phyloP scores from a whole-genome alignment of 1,140 invertebrate genomes.

The Helicoverpa armigera region DNA sequence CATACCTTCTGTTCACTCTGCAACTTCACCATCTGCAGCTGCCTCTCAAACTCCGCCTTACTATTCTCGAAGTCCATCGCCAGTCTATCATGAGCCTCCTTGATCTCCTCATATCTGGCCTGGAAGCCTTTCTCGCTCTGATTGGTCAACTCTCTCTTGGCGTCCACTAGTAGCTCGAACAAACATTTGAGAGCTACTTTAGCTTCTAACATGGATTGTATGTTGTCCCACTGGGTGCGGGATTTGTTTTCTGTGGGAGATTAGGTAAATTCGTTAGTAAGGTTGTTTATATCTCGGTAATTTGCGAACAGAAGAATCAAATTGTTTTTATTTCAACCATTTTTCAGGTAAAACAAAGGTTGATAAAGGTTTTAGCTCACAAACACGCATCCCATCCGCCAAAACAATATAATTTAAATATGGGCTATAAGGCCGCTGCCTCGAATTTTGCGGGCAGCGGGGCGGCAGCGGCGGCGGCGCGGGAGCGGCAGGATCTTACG shows the following conservation, averaged over 20 bases:
- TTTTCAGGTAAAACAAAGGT: too few species aligned
- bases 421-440: too few species aligned
- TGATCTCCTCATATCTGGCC: conserved; percentile 85
- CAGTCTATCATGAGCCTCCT: conserved; percentile 82
- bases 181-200: conserved; percentile 88
- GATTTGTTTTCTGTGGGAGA: conserved; percentile 87
- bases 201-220: conserved; percentile 90
- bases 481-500: too few species aligned
- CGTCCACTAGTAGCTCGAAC: conserved; percentile 87
- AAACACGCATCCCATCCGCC: too few species aligned
- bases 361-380: too few species aligned
- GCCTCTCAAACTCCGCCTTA: conserved; percentile 74
- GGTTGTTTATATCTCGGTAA: conserved; percentile 1
- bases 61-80: conserved; percentile 71
- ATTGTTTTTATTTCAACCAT: neutral
- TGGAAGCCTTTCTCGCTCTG: conserved; percentile 82
- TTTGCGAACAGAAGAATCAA: neutral
- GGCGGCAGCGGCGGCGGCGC: too few species aligned
- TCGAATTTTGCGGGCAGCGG: too few species aligned
- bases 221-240: conserved; percentile 88
- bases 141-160: conserved; percentile 83
- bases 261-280: conserved; percentile 9
- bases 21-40: conserved; percentile 67
- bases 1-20: conserved; percentile 78
- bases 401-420: too few species aligned